A percentile compares a stretch with the other conserved stretches of the same genome.
Evolutionary conservation across 2,113 vertebrate genomes (phyloP).

Genomic region (Rafetus swinhoei): DNA sequence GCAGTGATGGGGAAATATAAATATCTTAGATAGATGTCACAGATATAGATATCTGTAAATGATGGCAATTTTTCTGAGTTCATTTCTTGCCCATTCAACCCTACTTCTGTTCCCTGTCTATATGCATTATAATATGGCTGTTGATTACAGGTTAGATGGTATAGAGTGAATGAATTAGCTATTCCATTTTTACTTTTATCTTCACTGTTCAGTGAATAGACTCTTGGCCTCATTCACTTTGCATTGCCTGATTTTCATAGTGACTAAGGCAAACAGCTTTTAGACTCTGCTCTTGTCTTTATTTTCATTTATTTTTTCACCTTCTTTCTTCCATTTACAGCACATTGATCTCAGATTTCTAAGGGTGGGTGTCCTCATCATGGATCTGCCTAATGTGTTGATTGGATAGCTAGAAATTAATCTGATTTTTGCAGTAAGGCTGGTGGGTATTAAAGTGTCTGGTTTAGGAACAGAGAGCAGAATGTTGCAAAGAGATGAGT

Average conservation of each 20-base stretch:
- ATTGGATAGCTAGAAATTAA: not conserved
- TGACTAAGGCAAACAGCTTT: not conserved
- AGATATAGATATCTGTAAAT: not conserved
- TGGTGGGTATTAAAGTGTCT: not conserved
- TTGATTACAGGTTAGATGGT: not conserved
- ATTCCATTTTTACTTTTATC: not conserved
- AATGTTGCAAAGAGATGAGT: not conserved
- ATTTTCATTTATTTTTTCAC: not conserved
- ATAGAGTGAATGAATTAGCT: not conserved
- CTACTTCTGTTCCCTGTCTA: not conserved
- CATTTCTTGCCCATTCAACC: not conserved
- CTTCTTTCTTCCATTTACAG: not conserved
- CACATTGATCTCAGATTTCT: not conserved
- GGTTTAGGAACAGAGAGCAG: not conserved
- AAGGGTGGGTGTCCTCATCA: fast-evolving
- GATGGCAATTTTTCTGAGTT: not conserved
- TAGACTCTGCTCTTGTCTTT: not conserved
- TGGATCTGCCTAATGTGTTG: not conserved
- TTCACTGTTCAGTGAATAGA: not conserved
- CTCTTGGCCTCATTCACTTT: not conserved
- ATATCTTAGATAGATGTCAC: not conserved
- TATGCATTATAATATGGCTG: not conserved
- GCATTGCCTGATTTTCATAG: not conserved
- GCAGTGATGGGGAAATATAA: not conserved
- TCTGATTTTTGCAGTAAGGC: not conserved